phyloP scores from a whole-genome alignment of 2,113 vertebrate species.

The Acanthisitta chloris region DNA sequence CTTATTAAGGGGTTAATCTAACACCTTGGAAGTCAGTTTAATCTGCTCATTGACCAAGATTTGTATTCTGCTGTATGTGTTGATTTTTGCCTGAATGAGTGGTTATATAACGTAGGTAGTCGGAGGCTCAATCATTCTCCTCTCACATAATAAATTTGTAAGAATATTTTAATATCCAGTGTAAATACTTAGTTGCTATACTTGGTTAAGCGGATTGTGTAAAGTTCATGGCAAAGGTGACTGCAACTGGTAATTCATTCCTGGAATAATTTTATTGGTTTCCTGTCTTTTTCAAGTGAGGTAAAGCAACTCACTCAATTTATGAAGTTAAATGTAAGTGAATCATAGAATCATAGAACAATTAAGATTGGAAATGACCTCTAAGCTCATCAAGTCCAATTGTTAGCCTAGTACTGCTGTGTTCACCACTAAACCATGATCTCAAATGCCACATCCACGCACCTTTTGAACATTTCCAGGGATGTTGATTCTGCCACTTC shows the following conservation, averaged over 20 bases:
- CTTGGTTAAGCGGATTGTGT: not conserved
- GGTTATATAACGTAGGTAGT: not conserved
- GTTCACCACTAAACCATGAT: not conserved
- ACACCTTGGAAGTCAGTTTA: not conserved
- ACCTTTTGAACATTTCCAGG: not conserved
- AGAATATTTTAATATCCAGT: not conserved
- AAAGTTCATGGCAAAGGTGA: not conserved
- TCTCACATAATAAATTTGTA: not conserved
- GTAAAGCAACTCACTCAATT: not conserved
- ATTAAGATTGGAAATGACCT: not conserved
- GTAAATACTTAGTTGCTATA: not conserved
- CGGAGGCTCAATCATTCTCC: not conserved
- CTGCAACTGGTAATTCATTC: not conserved
- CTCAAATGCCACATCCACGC: not conserved
- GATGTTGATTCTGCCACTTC: not conserved
- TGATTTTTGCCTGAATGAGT: not conserved
- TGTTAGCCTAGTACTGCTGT: not conserved
- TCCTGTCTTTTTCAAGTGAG: not conserved
- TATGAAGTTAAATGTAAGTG: not conserved
- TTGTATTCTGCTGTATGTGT: not conserved
- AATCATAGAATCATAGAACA: rapidly evolving
- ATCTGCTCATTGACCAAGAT: not conserved
- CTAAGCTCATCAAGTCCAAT: too few species aligned
- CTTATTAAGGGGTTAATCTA: not conserved
- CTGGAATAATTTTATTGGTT: not conserved